Evolutionary conservation across 2,888 invertebrate genomes (phyloP), one percentile per base, ranked within the genome.

Genomic region (Agrochola lychnidis): DNA sequence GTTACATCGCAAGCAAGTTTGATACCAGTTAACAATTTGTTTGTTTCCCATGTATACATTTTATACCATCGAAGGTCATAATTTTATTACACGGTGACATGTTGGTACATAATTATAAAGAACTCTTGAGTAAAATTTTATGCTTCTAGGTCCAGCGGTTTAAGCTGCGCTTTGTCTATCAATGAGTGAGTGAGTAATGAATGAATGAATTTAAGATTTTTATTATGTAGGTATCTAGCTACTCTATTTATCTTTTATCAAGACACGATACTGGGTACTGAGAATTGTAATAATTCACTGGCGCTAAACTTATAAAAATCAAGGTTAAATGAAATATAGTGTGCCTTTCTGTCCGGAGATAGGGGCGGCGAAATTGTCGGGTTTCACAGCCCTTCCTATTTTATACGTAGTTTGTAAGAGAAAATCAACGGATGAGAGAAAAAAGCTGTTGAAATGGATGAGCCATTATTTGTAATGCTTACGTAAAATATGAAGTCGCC

Each of bases 291-390:
- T 40, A 69, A 69, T 69, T 48, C 42, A 16, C n/a, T 25, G 36
- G n/a, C 42, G 71, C 57, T 57, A 70, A 68, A 59, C 42, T 69
- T 62, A 72, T 76, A 87, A 87, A 84, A 82, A 78, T 75, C 66
- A 75, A 79, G 70, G 74, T 42, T 75, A 57, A 67, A 82, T 75
- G 76, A 78, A 85, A 82, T 72, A 76, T 16, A 73, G 57, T 63
- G 67, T 42, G 73, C 70, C 73, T 72, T 51, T 72, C 70, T 62
- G 73, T 72, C 68, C 57, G 64, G 72, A 83, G 86, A 86, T 83
- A 79, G 69, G 70, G 53, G 71, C 66, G 74, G 69, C 19, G 9
- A 85, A 85, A 86, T 85, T 87, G 83, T 73, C 73, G 83, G 76
- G 87, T 25, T 82, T 62, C 78, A 68, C 62, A 70, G 56, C 57